Conservation (phyloP, 2,888 invertebrate genomes). For the Lasioglossum villosulum region DNA sequence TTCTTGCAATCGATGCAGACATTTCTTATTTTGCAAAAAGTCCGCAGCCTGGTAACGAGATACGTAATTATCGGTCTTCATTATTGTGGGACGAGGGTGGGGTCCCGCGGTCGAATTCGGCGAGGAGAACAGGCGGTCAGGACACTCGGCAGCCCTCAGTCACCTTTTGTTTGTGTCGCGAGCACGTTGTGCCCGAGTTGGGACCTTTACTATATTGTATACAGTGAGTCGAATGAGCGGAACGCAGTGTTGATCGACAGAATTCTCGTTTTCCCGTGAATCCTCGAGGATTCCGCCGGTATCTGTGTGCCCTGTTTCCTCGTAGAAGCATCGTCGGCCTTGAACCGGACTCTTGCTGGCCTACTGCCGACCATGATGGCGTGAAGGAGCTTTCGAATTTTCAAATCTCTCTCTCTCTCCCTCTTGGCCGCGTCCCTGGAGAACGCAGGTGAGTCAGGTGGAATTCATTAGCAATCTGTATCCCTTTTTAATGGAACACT, state of each 20-base stretch:
- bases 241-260: background rate
- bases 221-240: background rate
- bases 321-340: constrained; percentile 65
- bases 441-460: constrained; percentile 52
- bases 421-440: background rate
- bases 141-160: constrained; percentile 44
- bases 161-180: constrained; percentile 51
- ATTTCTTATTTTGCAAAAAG: too few species aligned
- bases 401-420: constrained; percentile 26
- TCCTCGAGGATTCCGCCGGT: background rate
- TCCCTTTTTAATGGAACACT: background rate
- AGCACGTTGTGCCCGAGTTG: constrained; percentile 53
- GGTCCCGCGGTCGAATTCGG: constrained; percentile 53
- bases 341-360: constrained; percentile 76
- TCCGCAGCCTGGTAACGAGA: background rate
- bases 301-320: constrained; percentile 1
- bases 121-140: constrained; percentile 59
- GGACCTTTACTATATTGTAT: constrained; percentile 7
- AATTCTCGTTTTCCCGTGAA: constrained; percentile 12
- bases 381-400: constrained; percentile 63
- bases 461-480: constrained; percentile 15
- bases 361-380: constrained; percentile 62
- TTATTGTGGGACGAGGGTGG: constrained; percentile 48
- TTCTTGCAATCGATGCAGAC: too few species aligned
- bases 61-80: background rate